Conservation (phyloP, 2,888 invertebrate genomes). For the Drosophila tanythrix region DNA sequence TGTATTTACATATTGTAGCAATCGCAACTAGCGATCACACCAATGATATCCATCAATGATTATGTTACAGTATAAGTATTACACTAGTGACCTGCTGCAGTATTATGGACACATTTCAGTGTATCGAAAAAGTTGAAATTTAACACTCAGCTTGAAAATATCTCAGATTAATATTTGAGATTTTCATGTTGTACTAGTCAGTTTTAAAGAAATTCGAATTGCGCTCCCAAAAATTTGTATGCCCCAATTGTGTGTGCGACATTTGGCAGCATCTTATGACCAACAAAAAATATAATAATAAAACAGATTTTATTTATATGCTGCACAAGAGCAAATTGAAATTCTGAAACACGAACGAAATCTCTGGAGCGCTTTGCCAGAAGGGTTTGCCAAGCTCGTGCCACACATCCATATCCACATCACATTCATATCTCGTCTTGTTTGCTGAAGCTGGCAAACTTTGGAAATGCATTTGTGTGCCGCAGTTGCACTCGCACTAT, state of each 20-base stretch:
- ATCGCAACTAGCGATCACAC: not conserved
- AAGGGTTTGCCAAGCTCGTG: slow-evolving; percentile 41
- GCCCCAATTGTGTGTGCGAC: slow-evolving; percentile 14
- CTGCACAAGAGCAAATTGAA: slow-evolving; percentile 71
- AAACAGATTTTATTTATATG: slow-evolving; percentile 77
- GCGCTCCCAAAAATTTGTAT: not conserved
- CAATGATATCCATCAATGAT: too few species aligned
- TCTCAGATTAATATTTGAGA: not conserved
- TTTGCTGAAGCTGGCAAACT: slow-evolving; percentile 33
- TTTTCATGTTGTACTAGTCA: too few species aligned
- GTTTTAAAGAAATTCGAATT: not conserved
- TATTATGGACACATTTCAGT: not conserved
- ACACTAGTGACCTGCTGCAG: not conserved
- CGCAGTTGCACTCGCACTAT: not conserved
- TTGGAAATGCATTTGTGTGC: slow-evolving; percentile 54
- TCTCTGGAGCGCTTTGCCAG: slow-evolving; percentile 48
- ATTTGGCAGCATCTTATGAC: slow-evolving; percentile 57
- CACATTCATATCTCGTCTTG: slow-evolving; percentile 9
- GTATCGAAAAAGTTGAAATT: not conserved
- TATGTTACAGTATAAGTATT: too few species aligned
- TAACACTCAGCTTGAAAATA: not conserved
- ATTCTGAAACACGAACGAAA: slow-evolving; percentile 62
- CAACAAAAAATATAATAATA: slow-evolving; percentile 53
- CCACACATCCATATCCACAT: slow-evolving; percentile 19
- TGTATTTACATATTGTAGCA: not conserved